phyloP scores from a whole-genome alignment of 2,113 vertebrate genomes.

The Sinocyclocheilus rhinocerous region DNA sequence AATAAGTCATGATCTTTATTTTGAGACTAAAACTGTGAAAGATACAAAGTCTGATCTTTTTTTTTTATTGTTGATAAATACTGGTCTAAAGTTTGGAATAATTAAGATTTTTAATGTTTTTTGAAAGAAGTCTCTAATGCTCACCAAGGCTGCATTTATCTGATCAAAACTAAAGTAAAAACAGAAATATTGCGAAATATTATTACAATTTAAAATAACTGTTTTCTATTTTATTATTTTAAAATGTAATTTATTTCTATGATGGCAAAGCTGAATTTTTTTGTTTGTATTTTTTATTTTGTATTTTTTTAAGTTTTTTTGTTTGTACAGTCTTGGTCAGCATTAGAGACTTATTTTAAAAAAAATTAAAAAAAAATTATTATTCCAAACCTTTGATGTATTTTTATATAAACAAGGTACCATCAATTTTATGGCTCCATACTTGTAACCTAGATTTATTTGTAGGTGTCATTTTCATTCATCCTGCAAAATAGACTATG shows the following conservation, averaged over 20 bases:
- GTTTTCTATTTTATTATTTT: neutral
- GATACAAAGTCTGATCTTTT: neutral
- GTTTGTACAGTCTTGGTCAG: neutral
- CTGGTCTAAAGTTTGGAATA: neutral
- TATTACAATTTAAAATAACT: too few relatives aligned
- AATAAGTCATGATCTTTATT: neutral
- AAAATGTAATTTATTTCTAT: neutral
- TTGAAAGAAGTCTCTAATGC: neutral
- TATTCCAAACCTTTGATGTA: neutral
- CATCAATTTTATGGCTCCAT: constrained; percentile 11
- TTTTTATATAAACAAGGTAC: neutral
- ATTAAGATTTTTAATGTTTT: too few relatives aligned
- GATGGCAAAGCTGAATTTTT: neutral
- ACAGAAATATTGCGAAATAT: neutral
- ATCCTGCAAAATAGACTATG: neutral
- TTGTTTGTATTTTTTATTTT: too few relatives aligned
- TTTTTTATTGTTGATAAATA: neutral
- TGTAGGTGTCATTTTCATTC: constrained; percentile 7
- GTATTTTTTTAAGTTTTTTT: too few relatives aligned
- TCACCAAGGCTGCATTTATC: neutral
- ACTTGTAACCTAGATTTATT: neutral
- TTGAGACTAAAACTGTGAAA: neutral
- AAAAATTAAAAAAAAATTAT: neutral
- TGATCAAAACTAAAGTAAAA: neutral
- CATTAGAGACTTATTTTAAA: neutral